A percentile compares a stretch with the other conserved stretches of the same genome.
Conservation (phyloP, 2,888 invertebrate species). For the Ichneumon xanthorius region DNA sequence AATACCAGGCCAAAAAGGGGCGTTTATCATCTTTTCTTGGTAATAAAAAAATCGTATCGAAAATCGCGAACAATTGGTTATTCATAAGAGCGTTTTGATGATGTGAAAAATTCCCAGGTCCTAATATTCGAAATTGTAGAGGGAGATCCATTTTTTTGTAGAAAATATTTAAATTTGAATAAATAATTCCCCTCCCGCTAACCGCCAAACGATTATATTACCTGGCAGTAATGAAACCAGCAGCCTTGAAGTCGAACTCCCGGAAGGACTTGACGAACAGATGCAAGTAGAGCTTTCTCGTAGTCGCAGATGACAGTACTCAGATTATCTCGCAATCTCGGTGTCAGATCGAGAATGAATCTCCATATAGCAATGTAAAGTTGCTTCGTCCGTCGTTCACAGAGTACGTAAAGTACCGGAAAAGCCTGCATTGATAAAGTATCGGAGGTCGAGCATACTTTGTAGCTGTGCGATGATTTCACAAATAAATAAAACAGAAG, state of each 20-base stretch:
- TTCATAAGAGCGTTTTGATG: too few relatives aligned
- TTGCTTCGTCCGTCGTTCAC: constrained; percentile 13
- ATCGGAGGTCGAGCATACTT: neutral
- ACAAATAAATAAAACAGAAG: neutral
- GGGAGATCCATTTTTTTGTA: too few relatives aligned
- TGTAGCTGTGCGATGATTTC: neutral
- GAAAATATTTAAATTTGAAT: too few relatives aligned
- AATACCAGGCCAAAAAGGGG: too few relatives aligned
- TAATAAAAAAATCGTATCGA: too few relatives aligned
- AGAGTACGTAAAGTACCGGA: constrained; percentile 20
- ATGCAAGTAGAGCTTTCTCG: constrained; percentile 16
- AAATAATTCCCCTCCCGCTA: too few relatives aligned
- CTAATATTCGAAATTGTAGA: too few relatives aligned
- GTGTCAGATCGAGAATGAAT: constrained; percentile 18
- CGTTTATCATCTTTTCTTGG: too few relatives aligned
- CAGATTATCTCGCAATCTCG: neutral
- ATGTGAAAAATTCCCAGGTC: too few relatives aligned
- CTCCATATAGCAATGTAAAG: constrained; percentile 29
- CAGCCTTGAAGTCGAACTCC: constrained; percentile 12
- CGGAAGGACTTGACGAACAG: constrained; percentile 2
- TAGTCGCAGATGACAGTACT: constrained; percentile 9
- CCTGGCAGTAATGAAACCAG: constrained; percentile 39
- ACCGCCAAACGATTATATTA: neutral
- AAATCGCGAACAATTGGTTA: too few relatives aligned
- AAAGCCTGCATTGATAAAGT: neutral